These are phyloP conservation scores for Leucania comma DNA, from an alignment of 2,888 invertebrate genomes.

Conservation along the genomic window DNA sequence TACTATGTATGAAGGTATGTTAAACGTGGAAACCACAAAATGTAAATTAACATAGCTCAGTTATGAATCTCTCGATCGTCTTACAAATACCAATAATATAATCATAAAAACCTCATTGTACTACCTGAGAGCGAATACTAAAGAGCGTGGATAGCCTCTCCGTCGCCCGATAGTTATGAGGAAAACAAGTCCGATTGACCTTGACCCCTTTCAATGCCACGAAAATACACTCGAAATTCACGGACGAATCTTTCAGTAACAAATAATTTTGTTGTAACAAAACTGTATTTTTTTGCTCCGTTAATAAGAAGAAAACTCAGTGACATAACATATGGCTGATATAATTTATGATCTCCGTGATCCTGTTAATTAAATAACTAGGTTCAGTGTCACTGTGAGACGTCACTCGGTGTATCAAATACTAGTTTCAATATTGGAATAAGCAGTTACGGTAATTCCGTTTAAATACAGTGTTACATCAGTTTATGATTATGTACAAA, in stretches of 20 bases:
- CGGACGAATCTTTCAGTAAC: constrained; percentile 22
- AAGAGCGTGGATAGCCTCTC: not conserved
- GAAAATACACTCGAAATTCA: constrained; percentile 28
- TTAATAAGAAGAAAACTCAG: constrained; percentile 18
- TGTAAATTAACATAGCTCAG: not conserved
- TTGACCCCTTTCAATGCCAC: constrained; percentile 25
- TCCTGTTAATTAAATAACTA: constrained; percentile 48
- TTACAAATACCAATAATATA: not conserved
- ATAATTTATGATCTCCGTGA: constrained; percentile 46
- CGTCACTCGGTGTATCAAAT: not conserved
- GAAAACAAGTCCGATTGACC: constrained; percentile 27
- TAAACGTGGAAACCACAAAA: not conserved
- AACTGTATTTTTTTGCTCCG: constrained; percentile 21
- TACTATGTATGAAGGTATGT: not conserved
- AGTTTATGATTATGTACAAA: not conserved
- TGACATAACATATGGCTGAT: constrained; percentile 42
- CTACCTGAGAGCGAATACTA: not conserved
- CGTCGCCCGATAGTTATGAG: not conserved
- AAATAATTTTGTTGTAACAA: constrained; percentile 43
- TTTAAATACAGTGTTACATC: no score
- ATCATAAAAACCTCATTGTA: not conserved
- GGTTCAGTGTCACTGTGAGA: constrained; percentile 20
- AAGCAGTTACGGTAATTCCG: not conserved
- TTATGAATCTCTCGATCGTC: not conserved
- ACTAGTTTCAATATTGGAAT: not conserved